Base-by-base conservation (phyloP, 2,797 vertebrate genomes). In the Alectoris magna region DNA sequence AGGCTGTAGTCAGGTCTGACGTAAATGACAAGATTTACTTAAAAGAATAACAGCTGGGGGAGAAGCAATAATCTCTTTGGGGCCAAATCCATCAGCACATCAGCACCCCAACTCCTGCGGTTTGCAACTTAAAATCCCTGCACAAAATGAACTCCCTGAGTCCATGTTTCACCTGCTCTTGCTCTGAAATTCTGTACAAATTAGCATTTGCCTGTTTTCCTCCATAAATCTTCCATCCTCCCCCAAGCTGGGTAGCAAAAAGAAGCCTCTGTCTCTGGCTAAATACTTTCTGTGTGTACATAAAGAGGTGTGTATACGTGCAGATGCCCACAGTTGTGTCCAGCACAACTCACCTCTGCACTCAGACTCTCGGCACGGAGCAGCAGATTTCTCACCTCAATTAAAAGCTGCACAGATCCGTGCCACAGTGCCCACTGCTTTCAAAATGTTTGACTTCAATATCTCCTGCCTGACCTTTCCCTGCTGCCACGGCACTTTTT, bases 381-480 rank as follows among this genome's bases (percentile, higher is more conserved):
- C 67, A 78, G 34, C 49, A 17, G 12, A 68, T 62, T 73, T 74
- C 44, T 82, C 3, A 0, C 44, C 21, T 59, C 31, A 23, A 23
- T 67, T 56, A 38, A 78, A 94, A 71, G 88, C 53, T 62, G 71
- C 8, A 1, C 22, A 82, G 91, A 59, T 13, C 64, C 3, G 3
- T 60, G 58, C 44, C 2, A 4, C 4, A 67, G 79, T 60, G 60
- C 80, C 69, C 90, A 71, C 84, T 68, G 27, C 87, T 88, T 82
- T 84, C 31, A 49, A 73, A 77, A 76, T 95, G 63, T 96, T 96
- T 96, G 83, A 64, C 87, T 95, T 96, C 91, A 94, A 91, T 94
- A 93, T 95, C 73, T 95, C 83, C 62, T 29, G 83, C 70, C 83
- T 95, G 93, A 95, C 94, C 94, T 96, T 96, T 95, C 13, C 6